These are phyloP conservation scores for Scomber scombrus DNA, from an alignment of 2,113 vertebrate genomes.

Conservation along the genomic window DNA sequence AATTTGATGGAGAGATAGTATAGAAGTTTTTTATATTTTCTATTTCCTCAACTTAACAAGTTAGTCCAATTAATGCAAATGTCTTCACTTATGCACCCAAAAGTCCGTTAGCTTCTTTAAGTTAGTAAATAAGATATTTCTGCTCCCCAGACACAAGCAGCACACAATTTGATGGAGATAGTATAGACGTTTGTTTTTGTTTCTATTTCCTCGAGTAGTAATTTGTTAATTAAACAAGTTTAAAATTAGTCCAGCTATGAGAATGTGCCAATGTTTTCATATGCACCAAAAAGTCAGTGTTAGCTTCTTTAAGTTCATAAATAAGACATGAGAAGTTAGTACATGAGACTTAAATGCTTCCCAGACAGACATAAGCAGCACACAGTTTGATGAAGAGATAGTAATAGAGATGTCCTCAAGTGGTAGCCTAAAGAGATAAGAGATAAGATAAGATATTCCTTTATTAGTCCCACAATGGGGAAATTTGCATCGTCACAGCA, in stretches of 20 bases:
- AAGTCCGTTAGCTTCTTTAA: too few species aligned
- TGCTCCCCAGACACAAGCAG: conserved; percentile 10
- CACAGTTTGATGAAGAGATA: too few species aligned
- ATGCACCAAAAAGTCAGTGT: not conserved
- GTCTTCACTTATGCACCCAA: not conserved
- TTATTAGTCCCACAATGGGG: too few species aligned
- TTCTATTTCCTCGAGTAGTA: conserved; percentile 9
- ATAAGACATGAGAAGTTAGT: too few species aligned
- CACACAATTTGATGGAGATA: conserved; percentile 30
- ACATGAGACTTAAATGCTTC: too few species aligned
- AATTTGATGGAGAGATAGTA: too few species aligned
- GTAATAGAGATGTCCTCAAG: not conserved
- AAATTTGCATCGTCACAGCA: too few species aligned
- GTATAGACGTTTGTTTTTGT: conserved; percentile 12
- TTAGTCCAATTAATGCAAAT: too few species aligned
- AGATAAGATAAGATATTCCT: too few species aligned
- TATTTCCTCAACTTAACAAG: too few species aligned
- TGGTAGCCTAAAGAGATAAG: not conserved
- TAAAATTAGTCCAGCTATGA: not conserved
- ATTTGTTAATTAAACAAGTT: conserved; percentile 23
- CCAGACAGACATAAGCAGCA: too few species aligned
- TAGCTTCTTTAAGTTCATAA: not conserved
- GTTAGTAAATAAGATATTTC: too few species aligned
- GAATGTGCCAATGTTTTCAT: not conserved
- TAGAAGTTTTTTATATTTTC: conserved; percentile 13